Conservation (phyloP, 2,888 invertebrate species). For the Spisula subtruncata region DNA sequence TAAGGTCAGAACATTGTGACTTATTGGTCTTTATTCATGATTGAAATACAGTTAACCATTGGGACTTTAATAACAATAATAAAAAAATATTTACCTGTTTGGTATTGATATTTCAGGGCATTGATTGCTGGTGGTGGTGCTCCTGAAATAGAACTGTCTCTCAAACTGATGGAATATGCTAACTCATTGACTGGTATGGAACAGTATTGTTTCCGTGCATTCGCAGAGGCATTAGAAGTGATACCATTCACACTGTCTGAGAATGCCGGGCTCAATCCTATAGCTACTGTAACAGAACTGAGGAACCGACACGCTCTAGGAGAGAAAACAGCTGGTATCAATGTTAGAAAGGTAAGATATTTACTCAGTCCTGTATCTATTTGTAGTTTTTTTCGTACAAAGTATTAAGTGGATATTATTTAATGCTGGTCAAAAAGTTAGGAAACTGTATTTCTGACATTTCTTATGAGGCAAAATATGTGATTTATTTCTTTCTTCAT, state of each 20-base stretch:
- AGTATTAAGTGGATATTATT: not conserved
- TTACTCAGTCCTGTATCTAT: not conserved
- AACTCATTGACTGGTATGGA: slow-evolving; percentile 96
- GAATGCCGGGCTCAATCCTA: slow-evolving; percentile 97
- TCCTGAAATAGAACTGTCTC: slow-evolving; percentile 97
- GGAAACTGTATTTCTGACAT: too few relatives aligned
- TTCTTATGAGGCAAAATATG: too few relatives aligned
- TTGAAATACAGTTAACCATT: too few relatives aligned
- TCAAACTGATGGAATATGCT: slow-evolving; percentile 94
- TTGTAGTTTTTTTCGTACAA: not conserved
- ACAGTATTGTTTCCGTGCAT: slow-evolving; percentile 98
- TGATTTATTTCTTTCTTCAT: not conserved
- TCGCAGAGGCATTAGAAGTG: slow-evolving; percentile 98
- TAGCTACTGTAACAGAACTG: slow-evolving; percentile 98
- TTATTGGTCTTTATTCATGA: too few relatives aligned
- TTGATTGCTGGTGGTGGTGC: slow-evolving; percentile 98
- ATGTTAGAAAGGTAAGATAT: slow-evolving; percentile 92
- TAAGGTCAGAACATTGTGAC: too few relatives aligned
- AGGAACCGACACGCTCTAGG: slow-evolving; percentile 97
- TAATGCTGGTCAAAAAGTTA: not conserved
- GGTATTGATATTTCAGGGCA: slow-evolving; percentile 89
- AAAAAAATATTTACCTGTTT: too few relatives aligned
- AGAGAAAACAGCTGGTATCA: slow-evolving; percentile 96
- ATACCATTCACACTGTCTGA: slow-evolving; percentile 97
- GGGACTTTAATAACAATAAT: too few relatives aligned